A percentile compares a stretch with the other conserved stretches of the same genome.
phyloP scores from a whole-genome alignment of 2,797 vertebrate genomes.

The Sternarchorhynchus goeldii region DNA sequence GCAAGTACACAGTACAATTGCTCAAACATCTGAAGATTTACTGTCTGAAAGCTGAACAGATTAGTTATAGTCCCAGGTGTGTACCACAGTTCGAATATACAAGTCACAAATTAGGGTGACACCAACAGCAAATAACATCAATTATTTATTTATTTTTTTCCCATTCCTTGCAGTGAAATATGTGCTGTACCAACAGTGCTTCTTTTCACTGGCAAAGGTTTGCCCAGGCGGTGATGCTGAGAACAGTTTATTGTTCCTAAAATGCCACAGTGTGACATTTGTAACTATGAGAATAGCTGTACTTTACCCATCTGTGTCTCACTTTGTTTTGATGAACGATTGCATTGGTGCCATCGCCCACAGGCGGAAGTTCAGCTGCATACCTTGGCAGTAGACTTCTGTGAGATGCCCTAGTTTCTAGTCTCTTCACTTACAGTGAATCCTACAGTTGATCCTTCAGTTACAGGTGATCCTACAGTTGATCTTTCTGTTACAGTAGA shows the following conservation, averaged over 20 bases:
- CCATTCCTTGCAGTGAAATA: neutral
- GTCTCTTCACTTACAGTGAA: too few relatives aligned
- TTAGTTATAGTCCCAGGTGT: too few relatives aligned
- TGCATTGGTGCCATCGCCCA: slow-evolving; percentile 23
- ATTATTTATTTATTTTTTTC: neutral
- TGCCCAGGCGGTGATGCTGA: slow-evolving; percentile 22
- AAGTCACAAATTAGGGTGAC: slow-evolving; percentile 9
- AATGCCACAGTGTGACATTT: slow-evolving; percentile 49
- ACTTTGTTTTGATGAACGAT: slow-evolving; percentile 22
- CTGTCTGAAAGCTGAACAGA: too few relatives aligned
- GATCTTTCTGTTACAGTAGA: too few relatives aligned
- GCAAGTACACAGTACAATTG: neutral
- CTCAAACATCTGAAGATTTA: neutral
- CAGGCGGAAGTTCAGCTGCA: neutral
- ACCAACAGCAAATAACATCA: slow-evolving; percentile 14
- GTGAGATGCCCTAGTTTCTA: neutral
- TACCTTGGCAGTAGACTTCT: neutral
- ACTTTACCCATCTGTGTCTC: slow-evolving; percentile 12
- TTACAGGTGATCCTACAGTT: too few relatives aligned
- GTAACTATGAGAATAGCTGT: slow-evolving; percentile 29
- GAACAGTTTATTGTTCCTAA: slow-evolving; percentile 45
- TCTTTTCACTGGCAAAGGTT: slow-evolving; percentile 39
- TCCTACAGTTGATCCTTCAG: too few relatives aligned
- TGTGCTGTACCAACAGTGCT: slow-evolving; percentile 41
- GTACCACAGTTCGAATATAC: too few relatives aligned